Base-by-base conservation (phyloP, 2,888 invertebrate genomes). In the Euplagia quadripunctaria region DNA sequence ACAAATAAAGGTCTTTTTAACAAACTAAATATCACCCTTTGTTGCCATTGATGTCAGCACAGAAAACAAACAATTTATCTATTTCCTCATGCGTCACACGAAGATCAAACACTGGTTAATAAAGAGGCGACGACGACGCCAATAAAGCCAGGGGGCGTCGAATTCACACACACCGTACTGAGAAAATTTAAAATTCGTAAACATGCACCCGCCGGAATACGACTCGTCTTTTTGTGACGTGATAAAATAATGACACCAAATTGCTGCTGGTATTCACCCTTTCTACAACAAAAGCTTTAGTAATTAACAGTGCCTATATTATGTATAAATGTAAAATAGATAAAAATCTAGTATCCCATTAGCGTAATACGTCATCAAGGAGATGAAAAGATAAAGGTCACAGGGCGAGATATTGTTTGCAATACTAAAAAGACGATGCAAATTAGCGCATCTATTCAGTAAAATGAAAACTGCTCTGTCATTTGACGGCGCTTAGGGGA, bases 391-490 rank as follows among this genome's bases (percentile, higher is more conserved):
- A 77, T 74, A 75, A 73, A 82, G 83, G 77, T 78, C 82, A 82
- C 65, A 63, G 78, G 73, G 74, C 77, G 78, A 80, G 73, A 75
- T 79, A 76, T 79, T 84, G 77, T 84, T 84, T 75, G 77, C 68
- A 70, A 80, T 78, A 74, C 77, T 77, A 85, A 88, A 91, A 92
- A 93, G 93, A 93, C 89, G 93, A 95, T 95, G 94, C 94, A 95
- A 95, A 96, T 96, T 95, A 94, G 90, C 91, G 87, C 91, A 91
- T 93, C 94, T 93, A 95, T 95, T 95, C 92, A 95, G 86, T 88
- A 87, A 91, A 94, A 93, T 92, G 93, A 92, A 92, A 92, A 92
- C 90, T 82, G 86, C 89, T 90, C 90, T 93, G 91, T 94, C 91
- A 94, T 93, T 93, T 92, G 90, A 86, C 87, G 87, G 80, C 83